Conservation (phyloP, 1,140 invertebrate species). For the Venturia canescens region DNA sequence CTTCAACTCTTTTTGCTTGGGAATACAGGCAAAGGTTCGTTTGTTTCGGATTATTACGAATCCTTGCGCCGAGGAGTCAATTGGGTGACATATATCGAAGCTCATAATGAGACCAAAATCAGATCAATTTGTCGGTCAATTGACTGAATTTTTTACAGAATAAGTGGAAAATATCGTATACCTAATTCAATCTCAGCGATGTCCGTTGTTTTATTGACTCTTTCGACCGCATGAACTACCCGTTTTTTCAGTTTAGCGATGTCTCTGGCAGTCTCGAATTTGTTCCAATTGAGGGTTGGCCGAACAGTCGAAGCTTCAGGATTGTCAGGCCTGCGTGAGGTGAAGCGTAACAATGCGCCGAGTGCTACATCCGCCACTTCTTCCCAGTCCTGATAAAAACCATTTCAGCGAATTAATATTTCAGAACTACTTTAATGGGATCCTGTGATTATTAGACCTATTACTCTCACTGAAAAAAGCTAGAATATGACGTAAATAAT, state of each 20-base stretch:
- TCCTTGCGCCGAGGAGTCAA: no score
- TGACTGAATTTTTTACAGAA: background rate
- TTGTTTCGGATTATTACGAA: no score
- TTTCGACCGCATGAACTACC: conserved; percentile 63
- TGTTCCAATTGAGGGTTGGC: conserved; percentile 52
- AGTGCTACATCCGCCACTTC: conserved; percentile 66
- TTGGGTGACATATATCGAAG: no score
- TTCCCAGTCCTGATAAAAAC: conserved; percentile 66
- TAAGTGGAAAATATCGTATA: background rate
- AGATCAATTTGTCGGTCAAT: background rate
- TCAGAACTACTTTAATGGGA: background rate
- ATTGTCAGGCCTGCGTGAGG: conserved; percentile 52
- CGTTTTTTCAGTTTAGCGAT: conserved; percentile 68
- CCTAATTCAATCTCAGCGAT: conserved; percentile 45
- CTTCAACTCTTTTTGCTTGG: no score
- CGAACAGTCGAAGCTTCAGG: conserved; percentile 37
- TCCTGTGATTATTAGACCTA: no score
- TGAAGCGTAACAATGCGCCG: conserved; percentile 49
- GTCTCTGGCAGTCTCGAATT: conserved; percentile 60
- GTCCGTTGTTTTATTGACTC: conserved; percentile 55
- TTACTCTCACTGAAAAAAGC: no score
- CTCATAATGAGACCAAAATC: background rate
- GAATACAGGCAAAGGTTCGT: no score
- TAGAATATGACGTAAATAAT: no score
- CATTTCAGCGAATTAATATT: background rate